These are phyloP conservation scores for Athripsodes cinereus DNA, from an alignment of 2,888 invertebrate genomes.

Conservation along the genomic window DNA sequence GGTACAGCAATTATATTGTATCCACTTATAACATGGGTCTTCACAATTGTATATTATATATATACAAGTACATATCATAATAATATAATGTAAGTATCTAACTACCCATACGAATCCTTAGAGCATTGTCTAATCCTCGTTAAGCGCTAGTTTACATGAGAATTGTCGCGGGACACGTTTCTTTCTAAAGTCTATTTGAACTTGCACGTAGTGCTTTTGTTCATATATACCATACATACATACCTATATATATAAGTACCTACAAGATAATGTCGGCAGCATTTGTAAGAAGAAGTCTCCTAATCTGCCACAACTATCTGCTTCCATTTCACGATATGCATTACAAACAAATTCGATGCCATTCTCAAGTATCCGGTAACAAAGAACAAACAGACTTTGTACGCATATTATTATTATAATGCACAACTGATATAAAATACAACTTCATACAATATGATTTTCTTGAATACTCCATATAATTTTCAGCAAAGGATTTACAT, in stretches of 20 bases:
- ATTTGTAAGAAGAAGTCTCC: slow-evolving; percentile 5
- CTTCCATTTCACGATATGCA: slow-evolving; percentile 20
- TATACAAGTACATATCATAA: too few species aligned
- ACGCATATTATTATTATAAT: too few species aligned
- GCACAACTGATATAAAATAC: too few species aligned
- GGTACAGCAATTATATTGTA: too few species aligned
- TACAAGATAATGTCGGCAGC: slow-evolving; percentile 8
- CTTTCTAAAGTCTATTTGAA: slow-evolving; percentile 2
- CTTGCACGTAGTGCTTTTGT: slow-evolving; percentile 3
- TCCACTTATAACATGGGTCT: too few species aligned
- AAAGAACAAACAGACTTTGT: neutral
- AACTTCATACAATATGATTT: too few species aligned
- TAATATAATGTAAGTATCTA: neutral
- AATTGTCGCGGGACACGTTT: slow-evolving; percentile 1
- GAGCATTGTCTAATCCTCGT: neutral
- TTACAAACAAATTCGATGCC: slow-evolving; percentile 23
- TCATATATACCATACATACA: neutral
- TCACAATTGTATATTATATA: too few species aligned
- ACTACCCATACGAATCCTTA: neutral
- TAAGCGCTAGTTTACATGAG: slow-evolving; percentile 1
- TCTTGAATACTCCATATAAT: too few species aligned
- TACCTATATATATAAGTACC: too few species aligned
- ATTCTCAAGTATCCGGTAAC: neutral
- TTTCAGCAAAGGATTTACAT: too few species aligned
- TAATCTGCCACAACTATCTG: slow-evolving; percentile 20